A percentile compares a stretch with the other conserved stretches of the same genome.
Conservation (phyloP, 2,113 vertebrate species). For the Phaethornis superciliosus region DNA sequence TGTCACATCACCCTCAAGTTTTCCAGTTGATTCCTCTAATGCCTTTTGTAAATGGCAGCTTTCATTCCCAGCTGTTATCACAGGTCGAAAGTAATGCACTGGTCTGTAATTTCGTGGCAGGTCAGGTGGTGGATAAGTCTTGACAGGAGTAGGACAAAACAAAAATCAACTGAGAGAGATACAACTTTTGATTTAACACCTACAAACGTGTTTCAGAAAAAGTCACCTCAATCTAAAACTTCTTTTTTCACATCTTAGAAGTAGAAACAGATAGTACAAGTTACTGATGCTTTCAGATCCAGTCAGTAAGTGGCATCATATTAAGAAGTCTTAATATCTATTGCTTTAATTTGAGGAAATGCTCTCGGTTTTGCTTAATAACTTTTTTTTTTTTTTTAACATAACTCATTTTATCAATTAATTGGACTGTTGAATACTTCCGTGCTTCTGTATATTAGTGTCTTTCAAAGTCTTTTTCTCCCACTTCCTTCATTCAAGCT, state of each 20-base stretch:
- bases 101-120: slow-evolving; percentile 88
- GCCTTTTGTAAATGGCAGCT: slow-evolving; percentile 76
- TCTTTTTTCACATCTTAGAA: neutral
- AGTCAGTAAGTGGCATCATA: neutral
- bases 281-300: neutral
- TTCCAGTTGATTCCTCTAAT: slow-evolving; percentile 80
- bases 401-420: neutral
- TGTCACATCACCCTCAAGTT: slow-evolving; percentile 57
- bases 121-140: slow-evolving; percentile 87
- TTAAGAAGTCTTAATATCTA: neutral
- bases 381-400: neutral
- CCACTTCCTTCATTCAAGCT: neutral
- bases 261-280: neutral
- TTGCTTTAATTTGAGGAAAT: neutral
- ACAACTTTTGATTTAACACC: neutral
- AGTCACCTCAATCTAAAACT: neutral
- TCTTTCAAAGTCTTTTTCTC: neutral
- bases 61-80: slow-evolving; percentile 67
- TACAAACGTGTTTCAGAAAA: neutral
- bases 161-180: neutral
- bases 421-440: neutral
- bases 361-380: neutral
- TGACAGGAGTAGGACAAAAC: neutral
- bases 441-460: neutral
- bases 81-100: slow-evolving; percentile 83